Conservation (phyloP, 2,113 vertebrate species). For the Leucopsar rothschildi region DNA sequence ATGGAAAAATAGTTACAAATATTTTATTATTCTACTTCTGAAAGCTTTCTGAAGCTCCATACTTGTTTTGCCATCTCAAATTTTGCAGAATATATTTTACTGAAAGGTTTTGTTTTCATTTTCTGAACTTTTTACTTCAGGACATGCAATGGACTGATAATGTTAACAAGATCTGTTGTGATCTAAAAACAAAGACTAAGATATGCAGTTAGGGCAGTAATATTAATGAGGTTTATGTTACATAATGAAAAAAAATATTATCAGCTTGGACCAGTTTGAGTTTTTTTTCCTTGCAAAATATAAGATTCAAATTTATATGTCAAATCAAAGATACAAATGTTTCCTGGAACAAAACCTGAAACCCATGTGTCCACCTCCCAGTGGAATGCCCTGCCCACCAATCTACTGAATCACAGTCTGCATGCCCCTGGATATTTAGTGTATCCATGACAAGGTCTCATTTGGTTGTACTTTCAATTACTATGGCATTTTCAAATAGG, state of each 20-base stretch:
- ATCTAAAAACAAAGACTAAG: not conserved
- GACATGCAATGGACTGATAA: not conserved
- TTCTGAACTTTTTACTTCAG: not conserved
- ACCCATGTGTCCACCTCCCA: rapidly evolving
- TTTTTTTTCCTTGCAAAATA: not conserved
- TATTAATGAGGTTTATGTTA: not conserved
- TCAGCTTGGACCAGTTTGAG: not conserved
- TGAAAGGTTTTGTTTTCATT: not conserved
- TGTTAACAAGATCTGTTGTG: not conserved
- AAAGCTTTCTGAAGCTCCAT: not conserved
- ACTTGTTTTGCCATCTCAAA: not conserved
- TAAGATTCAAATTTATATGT: not conserved
- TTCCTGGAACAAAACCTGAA: not conserved
- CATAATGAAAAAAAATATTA: not conserved
- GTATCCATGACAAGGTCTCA: not conserved
- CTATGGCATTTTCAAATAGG: not conserved
- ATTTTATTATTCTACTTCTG: not conserved
- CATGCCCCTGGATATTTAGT: not conserved
- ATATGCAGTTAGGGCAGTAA: not conserved
- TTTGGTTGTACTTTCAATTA: not conserved
- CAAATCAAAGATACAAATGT: not conserved
- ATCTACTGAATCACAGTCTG: not conserved
- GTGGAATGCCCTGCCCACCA: not conserved
- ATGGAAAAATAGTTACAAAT: not conserved
- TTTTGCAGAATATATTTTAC: not conserved